A percentile compares a stretch with the other conserved stretches of the same genome.
phyloP scores from a whole-genome alignment of 2,113 vertebrate species.

The Colossoma macropomum region DNA sequence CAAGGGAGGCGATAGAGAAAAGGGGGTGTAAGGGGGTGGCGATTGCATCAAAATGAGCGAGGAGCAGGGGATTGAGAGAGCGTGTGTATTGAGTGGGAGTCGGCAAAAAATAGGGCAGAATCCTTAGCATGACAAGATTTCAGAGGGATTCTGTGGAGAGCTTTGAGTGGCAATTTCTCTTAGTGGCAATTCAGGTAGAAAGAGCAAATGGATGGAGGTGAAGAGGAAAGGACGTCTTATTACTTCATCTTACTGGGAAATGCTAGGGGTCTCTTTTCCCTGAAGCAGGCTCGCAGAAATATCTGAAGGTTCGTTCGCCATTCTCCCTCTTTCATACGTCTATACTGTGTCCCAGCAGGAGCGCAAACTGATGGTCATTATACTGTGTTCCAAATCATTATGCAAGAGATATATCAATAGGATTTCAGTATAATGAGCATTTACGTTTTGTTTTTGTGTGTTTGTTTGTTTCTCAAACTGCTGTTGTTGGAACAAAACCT shows the following conservation, averaged over 20 bases:
- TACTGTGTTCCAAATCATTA: too few relatives aligned
- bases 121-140: slow-evolving; percentile 1
- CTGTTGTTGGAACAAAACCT: too few relatives aligned
- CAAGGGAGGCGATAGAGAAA: background rate
- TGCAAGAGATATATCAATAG: too few relatives aligned
- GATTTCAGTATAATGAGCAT: too few relatives aligned
- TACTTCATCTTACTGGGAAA: background rate
- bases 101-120: slow-evolving; percentile 59
- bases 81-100: slow-evolving; percentile 57
- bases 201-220: background rate
- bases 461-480: too few relatives aligned
- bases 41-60: slow-evolving; percentile 71
- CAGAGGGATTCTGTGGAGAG: background rate
- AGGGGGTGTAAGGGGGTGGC: background rate
- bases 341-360: background rate
- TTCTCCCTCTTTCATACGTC: background rate
- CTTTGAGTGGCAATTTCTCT: slow-evolving; percentile 8
- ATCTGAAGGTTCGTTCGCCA: background rate
- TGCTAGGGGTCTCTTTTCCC: background rate
- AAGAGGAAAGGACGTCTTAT: background rate
- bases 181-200: slow-evolving; percentile 1
- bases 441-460: too few relatives aligned
- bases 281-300: background rate
- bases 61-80: slow-evolving; percentile 71
- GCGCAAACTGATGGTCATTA: too few relatives aligned